phyloP scores from a whole-genome alignment of 2,113 vertebrate genomes.

The Tursiops truncatus region DNA sequence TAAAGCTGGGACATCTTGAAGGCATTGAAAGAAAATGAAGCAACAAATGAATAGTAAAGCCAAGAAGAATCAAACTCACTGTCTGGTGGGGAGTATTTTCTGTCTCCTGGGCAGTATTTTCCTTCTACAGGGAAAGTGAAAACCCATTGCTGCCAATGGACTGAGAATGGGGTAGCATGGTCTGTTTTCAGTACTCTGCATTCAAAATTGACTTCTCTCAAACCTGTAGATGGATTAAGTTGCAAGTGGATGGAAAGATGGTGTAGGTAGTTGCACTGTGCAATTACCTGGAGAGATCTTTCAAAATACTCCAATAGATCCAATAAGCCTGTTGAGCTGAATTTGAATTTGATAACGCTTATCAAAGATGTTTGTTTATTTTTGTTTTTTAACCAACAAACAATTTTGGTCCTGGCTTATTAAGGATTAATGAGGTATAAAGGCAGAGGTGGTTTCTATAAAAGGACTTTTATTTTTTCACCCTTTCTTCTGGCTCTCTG shows the following conservation, averaged over 20 bases:
- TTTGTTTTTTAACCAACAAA: slow-evolving; percentile 32
- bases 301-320: neutral
- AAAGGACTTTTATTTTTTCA: neutral
- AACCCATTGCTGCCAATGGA: neutral
- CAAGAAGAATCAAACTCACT: slow-evolving; percentile 29
- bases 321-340: neutral
- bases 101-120: neutral
- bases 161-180: neutral
- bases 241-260: neutral
- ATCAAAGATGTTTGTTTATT: neutral
- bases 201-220: slow-evolving; percentile 29
- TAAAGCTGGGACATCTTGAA: slow-evolving; percentile 44
- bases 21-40: slow-evolving; percentile 59
- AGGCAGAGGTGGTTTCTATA: neutral
- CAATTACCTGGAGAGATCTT: slow-evolving; percentile 16
- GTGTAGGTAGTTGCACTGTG: neutral
- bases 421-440: slow-evolving; percentile 19
- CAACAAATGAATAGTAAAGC: slow-evolving; percentile 65
- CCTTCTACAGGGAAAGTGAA: neutral
- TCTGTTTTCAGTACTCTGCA: neutral
- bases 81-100: neutral
- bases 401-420: neutral
- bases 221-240: neutral
- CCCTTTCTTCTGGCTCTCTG: neutral
- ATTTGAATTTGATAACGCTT: slow-evolving; percentile 19